These are phyloP conservation scores for Circaetus cinerascens DNA, from an alignment of 2,113 vertebrate species.

Conservation along the genomic window DNA sequence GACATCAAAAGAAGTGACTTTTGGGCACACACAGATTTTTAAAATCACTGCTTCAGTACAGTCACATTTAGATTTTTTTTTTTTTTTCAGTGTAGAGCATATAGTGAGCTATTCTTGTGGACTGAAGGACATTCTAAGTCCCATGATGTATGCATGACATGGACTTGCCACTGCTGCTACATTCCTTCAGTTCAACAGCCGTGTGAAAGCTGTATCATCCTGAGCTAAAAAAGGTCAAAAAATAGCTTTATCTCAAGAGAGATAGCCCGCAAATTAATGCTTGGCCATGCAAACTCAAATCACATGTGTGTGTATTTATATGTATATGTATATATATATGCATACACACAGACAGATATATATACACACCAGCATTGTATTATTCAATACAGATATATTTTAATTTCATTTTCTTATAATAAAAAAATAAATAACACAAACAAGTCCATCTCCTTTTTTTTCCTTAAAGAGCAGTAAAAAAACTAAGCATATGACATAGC, in stretches of 20 bases:
- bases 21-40: background rate
- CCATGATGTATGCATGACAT: slow-evolving; percentile 3
- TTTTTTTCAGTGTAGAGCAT: background rate
- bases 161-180: background rate
- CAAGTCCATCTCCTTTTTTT: background rate
- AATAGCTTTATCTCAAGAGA: background rate
- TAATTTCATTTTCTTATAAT: background rate
- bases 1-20: slow-evolving; percentile 21
- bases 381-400: background rate
- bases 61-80: background rate
- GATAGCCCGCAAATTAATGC: background rate
- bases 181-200: slow-evolving; percentile 28
- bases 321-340: background rate
- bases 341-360: background rate
- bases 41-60: background rate
- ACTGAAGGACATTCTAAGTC: background rate
- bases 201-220: background rate
- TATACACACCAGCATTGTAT: background rate
- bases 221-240: slow-evolving; percentile 1
- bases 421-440: background rate
- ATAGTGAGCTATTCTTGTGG: background rate
- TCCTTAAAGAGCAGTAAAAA: background rate
- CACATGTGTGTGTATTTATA: background rate
- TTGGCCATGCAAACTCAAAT: background rate
- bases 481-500: background rate